Base-by-base conservation (phyloP, 1,140 invertebrate species). In the Bombus sibiricus region DNA sequence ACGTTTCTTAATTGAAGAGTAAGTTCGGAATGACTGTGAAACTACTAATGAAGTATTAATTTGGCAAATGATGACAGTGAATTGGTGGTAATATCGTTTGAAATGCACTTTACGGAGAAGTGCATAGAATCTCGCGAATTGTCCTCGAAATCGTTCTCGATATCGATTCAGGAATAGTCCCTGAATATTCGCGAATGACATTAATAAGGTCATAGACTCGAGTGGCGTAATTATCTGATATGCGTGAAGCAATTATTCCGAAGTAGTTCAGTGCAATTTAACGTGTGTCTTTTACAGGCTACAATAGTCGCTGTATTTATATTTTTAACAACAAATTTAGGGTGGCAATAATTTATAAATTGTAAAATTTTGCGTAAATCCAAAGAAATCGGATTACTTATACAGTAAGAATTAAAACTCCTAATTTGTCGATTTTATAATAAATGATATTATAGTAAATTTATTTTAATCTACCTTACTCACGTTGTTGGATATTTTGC, bases 131-230 rank as follows among this genome's bases (percentile, higher is more conserved):
- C 43, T 53, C 41, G 32, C 28, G 59, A 41, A 87, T 79, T 69
- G 66, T 78, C 73, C 85, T 62, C 75, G 53, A 43, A 87, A 84
- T 83, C 74, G 81, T 69, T 81, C 74, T 47, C 75, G 75, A 88
- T 87, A 87, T 88, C 87, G 81, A 59, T 47, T 81, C 37, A 15
- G 34, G 53, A n/a, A 78, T 32, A 64, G 37, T 41, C 5, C 4
- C 25, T 41, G 80, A 81, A 73, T 81, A 37, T 43, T 68, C 78
- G 37, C 69, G 69, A 73, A 73, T 81, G 69, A 41, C 68, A 73
- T 81, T 81, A 73, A 81, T 81, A 81, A 81, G 66, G 79, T 28
- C 43, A 59, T 72, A 73, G 43, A 81, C 34, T 73, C 69, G 69
- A 81, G 80, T 32, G 59, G 34, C 47, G 80, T 73, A 81, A 72